These are phyloP conservation scores for Triplophysa yarkandensis DNA, from an alignment of 2,797 vertebrate species.

Conservation along the genomic window DNA sequence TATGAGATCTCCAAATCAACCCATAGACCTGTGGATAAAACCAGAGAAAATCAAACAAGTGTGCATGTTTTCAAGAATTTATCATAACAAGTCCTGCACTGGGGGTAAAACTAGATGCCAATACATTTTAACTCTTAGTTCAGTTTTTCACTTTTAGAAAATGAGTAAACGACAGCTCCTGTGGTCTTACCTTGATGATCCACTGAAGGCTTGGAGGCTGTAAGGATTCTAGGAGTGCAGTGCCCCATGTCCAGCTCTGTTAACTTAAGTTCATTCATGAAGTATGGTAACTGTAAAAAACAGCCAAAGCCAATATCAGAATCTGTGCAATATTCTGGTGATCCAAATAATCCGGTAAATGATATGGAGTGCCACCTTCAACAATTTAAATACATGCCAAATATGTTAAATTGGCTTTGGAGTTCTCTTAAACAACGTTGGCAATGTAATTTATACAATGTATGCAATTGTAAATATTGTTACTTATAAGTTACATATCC, in stretches of 20 bases:
- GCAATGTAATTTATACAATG: too few species aligned
- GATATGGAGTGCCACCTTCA: background rate
- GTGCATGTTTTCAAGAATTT: too few species aligned
- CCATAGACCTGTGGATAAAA: conserved; percentile 85
- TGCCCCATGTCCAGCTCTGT: conserved; percentile 97
- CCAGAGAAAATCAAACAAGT: background rate
- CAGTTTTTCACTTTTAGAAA: too few species aligned
- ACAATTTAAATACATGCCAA: too few species aligned
- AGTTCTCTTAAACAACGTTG: too few species aligned
- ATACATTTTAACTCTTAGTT: too few species aligned
- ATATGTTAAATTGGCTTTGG: too few species aligned
- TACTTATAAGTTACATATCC: too few species aligned
- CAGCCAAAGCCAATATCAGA: background rate
- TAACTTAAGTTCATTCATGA: conserved; percentile 96
- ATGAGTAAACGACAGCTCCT: background rate
- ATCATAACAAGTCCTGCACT: too few species aligned
- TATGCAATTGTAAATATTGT: too few species aligned
- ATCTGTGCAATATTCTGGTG: background rate
- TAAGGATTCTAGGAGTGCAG: conserved; percentile 88
- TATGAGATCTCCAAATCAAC: conserved; percentile 95
- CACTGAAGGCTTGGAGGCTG: conserved; percentile 86
- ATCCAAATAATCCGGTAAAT: background rate
- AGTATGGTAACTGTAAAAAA: conserved; percentile 88
- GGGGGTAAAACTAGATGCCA: too few species aligned
- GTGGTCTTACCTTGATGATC: conserved; percentile 87